A percentile compares a stretch with the other conserved stretches of the same genome.
Conservation (phyloP, 1,140 invertebrate genomes). For the Odontomachus brunneus region DNA sequence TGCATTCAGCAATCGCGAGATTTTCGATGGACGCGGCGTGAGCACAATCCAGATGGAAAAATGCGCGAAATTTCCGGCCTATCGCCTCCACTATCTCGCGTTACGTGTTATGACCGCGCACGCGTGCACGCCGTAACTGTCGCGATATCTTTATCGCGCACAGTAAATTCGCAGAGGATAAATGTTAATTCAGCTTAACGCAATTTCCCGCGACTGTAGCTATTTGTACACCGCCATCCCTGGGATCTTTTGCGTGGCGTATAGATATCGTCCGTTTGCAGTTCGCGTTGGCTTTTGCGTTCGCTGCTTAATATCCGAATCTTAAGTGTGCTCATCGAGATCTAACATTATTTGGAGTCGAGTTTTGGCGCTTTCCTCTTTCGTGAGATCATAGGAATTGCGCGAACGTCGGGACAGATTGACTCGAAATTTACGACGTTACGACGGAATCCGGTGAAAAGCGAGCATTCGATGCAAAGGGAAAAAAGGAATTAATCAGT, state of each 20-base stretch:
- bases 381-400: neutral
- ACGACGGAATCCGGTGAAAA: neutral
- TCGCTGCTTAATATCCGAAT: too few species aligned
- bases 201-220: too few species aligned
- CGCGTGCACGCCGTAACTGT: neutral
- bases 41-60: neutral
- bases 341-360: neutral
- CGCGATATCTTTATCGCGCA: neutral
- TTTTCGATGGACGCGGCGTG: slow-evolving; percentile 8
- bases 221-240: neutral
- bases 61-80: neutral
- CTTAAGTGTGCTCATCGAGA: neutral
- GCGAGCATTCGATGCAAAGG: neutral
- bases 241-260: too few species aligned
- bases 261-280: too few species aligned
- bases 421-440: neutral
- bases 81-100: neutral
- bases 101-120: too few species aligned
- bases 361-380: neutral
- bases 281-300: too few species aligned
- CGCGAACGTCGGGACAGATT: too few species aligned
- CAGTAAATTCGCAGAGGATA: neutral
- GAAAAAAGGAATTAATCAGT: slow-evolving; percentile 29
- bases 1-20: slow-evolving; percentile 11
- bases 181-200: neutral